Evolutionary conservation across 1,140 invertebrate genomes (phyloP), one percentile per base, ranked within the genome.

Genomic region (Sesamia nonagrioides): DNA sequence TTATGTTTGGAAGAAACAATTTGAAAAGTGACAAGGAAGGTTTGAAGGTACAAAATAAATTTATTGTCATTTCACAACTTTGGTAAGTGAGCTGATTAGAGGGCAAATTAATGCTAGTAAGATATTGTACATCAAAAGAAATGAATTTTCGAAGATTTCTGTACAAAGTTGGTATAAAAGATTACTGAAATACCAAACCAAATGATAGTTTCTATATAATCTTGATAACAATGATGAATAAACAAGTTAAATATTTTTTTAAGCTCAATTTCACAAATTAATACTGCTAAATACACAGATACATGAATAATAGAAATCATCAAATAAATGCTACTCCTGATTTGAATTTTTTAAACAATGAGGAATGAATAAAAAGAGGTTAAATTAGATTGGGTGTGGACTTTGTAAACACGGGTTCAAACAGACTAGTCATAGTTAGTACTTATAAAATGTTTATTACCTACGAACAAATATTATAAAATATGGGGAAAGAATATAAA

Each of bases 41-140:
- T 58, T 54, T 81, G 27, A 61, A 74, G 73, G 86, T 85, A 79
- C 71, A 73, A 85, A 89, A 83, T 82, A 61, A 74, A 86, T 82
- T 91, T 93, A 92, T 93, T 93, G 91, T 93, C 91, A 84, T 83
- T 86, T 86, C 92, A 92, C 91, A 90, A 92, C 89, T 89, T 89
- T 87, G 86, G 86, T 83, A 77, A 52, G 54, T 80, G 69, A 66
- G 75, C 66, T 45, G 52, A 33, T 54, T 78, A 79, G 61, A 81
- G 69, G 80, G 60, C 73, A 63, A 63, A 50, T 69, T 69, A 8
- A 68, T 48, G 54, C 56, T 33, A 40, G 56, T 58, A 71, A 33
- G 8, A 37, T 66, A 48, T 74, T 74, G 60, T 81, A 60, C 58
- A 21, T 71, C 6, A 17, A 50, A 37, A 37, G 18, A 11, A 27